Evolutionary conservation across 2,113 vertebrate species (phyloP), one percentile per base, ranked within the genome.

Genomic region (Ictalurus punctatus): DNA sequence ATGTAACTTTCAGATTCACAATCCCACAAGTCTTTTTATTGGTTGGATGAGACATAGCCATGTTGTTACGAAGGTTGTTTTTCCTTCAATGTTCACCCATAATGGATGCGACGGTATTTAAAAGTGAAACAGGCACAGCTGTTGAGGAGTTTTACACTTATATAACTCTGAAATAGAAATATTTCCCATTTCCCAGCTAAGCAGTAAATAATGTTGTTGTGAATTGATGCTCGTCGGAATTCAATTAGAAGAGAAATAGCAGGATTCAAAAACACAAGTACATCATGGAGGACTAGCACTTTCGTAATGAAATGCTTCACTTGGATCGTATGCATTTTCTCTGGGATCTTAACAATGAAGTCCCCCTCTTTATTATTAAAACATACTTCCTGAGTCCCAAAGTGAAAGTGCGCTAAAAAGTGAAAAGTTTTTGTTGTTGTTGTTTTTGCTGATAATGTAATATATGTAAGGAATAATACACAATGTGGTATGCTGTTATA

Each of bases 1-100:
- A 81, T 76, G 37, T 76, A 84, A 91, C 86, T 88, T 86, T n/a
- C 3, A 61, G 73, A 67, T 78, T 83, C 23, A 21, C 12, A 63
- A 59, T 87, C 79, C 69, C 61, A 56, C 44, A 88, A 34, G 89
- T 91, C 56, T 65, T 34, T 80, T 56, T 71, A 30, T 34, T 86
- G 65, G 52, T 30, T 65, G 6, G 58, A 63, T 88, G 61, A 69
- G 34, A 85, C 40, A 16, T 65, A 84, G 59, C 79, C 52, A 59
- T 65, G 83, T 83, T 61, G 71, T 44, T 67, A 10, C n/a, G 10
- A 34, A 86, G 9, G 14, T 37, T 56, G 54, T 67, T 69, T 74
- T 65, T 81, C 78, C 27, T 21, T 74, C 59, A 48, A 14, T 56
- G 37, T 40, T 84, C 54, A 34, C 17, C 81, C 17, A 40, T 65